Percentiles rank a stretch among this genome's conserved stretches.
These are phyloP conservation scores for Mus musculus DNA, from an alignment of 2,113 vertebrate species.

Conservation along the genomic window DNA sequence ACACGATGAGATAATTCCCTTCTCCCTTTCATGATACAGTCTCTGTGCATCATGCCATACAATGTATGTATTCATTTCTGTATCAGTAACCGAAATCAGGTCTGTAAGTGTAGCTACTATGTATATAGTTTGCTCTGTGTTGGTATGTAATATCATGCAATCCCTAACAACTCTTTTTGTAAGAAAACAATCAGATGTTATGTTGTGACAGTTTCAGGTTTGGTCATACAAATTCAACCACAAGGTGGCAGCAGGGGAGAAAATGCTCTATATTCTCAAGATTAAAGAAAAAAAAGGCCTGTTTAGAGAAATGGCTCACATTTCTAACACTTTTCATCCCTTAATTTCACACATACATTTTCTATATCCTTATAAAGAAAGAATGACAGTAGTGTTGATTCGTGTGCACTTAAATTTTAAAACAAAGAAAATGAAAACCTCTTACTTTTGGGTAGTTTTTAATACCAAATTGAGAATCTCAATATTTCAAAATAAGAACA, in stretches of 20 bases:
- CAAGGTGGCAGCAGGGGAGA: constrained; percentile 72
- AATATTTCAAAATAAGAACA: background rate
- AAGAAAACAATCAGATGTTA: background rate
- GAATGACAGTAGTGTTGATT: background rate
- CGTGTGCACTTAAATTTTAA: background rate
- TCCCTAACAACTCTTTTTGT: background rate
- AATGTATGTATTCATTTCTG: background rate
- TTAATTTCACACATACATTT: background rate
- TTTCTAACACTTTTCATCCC: background rate
- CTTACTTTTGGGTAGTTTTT: background rate
- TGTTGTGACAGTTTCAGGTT: background rate
- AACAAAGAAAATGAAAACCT: background rate
- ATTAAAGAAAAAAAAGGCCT: background rate
- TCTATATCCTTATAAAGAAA: background rate
- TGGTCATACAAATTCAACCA: constrained; percentile 13
- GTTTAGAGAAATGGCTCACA: background rate
- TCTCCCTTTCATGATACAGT: background rate
- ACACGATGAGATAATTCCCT: background rate
- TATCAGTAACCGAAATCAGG: background rate
- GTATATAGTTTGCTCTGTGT: background rate
- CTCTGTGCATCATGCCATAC: background rate
- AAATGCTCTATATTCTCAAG: constrained; percentile 27
- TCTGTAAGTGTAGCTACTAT: background rate
- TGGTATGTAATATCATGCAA: background rate
- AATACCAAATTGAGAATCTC: background rate